phyloP scores from a whole-genome alignment of 2,113 vertebrate genomes.

The Jaculus jaculus region DNA sequence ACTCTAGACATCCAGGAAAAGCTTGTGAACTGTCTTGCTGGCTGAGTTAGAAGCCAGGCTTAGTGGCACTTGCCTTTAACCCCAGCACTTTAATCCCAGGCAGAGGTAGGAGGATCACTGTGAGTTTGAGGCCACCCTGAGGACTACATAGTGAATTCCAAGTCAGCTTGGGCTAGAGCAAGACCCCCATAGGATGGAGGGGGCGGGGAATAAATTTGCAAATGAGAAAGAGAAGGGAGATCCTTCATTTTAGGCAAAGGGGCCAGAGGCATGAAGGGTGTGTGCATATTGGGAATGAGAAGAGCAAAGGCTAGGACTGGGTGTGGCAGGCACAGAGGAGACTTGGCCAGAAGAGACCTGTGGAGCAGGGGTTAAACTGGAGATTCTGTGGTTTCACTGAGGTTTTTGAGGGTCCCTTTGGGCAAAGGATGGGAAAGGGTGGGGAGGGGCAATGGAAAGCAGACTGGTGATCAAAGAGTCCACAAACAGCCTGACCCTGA shows the following conservation, averaged over 20 bases:
- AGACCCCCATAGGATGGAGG: too few species aligned
- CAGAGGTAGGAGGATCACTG: too few species aligned
- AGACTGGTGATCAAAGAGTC: neutral
- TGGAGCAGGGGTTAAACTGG: neutral
- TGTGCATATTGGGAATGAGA: neutral
- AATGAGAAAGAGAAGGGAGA: neutral
- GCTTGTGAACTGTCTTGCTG: constrained; percentile 6
- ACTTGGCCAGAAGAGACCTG: neutral
- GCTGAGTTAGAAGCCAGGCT: neutral
- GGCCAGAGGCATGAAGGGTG: neutral
- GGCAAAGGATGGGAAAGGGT: neutral
- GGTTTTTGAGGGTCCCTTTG: neutral
- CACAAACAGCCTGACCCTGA: constrained; percentile 25
- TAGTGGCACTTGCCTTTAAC: too few species aligned
- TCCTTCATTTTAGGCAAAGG: neutral
- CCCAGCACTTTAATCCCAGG: too few species aligned
- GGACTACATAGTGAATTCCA: too few species aligned
- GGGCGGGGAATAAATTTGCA: neutral
- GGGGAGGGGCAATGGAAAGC: neutral
- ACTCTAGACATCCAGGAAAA: neutral
- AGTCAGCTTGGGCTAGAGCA: too few species aligned
- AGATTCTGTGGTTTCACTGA: neutral
- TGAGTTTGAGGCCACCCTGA: too few species aligned
- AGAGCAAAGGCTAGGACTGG: neutral
- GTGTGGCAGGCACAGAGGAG: neutral